Evolutionary conservation across 2,888 invertebrate species (phyloP), one percentile per base, ranked within the genome.

Genomic region (Eulithis testata): DNA sequence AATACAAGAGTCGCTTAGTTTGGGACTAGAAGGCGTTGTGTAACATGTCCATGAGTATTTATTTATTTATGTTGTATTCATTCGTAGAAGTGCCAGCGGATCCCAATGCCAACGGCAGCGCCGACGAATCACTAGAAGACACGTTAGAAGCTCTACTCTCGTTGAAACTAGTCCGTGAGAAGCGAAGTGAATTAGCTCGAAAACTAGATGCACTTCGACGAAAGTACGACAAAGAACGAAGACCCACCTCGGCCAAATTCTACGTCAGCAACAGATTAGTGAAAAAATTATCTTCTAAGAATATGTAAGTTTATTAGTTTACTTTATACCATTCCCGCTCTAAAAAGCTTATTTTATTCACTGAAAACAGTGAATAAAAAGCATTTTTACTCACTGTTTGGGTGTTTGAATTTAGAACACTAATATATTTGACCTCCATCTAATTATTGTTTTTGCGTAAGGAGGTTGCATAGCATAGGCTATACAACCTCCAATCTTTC

Each of bases 141-240:
- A 94, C 96, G 0, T 86, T 98, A 55, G 97, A 97, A 14, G 95
- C 96, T 73, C 94, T 99, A 21, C 94, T 97, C 79, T 96, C 96
- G 5, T 95, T 96, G 82, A 98, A 98, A 87, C 83, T 95, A 50
- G 97, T 98, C 11, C 95, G 95, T 62, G 98, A 98, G 78, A 97
- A 97, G 81, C 95, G 96, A 51, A 81, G 95, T 0, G 98, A 98
- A 84, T 89, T 98, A 73, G 97, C 98, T 62, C 97, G 98, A 82
- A 98, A 98, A 82, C 86, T 99, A 63, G 98, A 98, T 76, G 94
- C 95, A 37, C 83, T 98, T 65, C 94, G 96, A 60, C 96, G 97
- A 81, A 97, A 97, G 76, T 96, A 96, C 79, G 97, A 97, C 74
- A 97, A 97, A 87, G 96, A 96, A 76, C 95, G 95, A 64, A 89